phyloP scores from a whole-genome alignment of 2,888 invertebrate genomes.

The Ypsolopha scabrella region DNA sequence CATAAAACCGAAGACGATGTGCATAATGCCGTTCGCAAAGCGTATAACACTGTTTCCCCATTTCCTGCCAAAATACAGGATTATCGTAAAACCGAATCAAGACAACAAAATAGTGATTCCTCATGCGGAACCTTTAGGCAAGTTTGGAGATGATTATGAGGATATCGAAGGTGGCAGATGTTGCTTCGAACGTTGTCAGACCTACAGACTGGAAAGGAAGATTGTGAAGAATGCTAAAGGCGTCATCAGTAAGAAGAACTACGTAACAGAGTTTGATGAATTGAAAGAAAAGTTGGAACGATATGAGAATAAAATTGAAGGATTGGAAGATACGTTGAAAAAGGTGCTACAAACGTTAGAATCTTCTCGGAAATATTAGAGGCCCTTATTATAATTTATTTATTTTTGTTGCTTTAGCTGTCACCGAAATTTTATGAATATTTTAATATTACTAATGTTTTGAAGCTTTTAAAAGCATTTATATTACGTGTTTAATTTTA shows the following conservation, averaged over 20 bases:
- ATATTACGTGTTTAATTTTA: neutral
- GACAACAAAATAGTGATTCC: conserved; percentile 70
- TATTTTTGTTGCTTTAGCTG: neutral
- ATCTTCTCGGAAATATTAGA: conserved; percentile 7
- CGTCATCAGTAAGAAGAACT: conserved; percentile 54
- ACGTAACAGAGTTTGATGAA: conserved; percentile 51
- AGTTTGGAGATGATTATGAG: conserved; percentile 53
- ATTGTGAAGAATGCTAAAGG: conserved; percentile 73
- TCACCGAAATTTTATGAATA: neutral
- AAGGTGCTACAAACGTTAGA: conserved; percentile 40
- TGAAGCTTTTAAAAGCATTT: neutral
- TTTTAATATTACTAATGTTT: neutral
- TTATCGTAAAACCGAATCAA: conserved; percentile 76
- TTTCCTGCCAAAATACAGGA: conserved; percentile 72
- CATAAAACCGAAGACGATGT: conserved; percentile 46
- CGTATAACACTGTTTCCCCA: conserved; percentile 77
- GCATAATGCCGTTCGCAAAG: conserved; percentile 64
- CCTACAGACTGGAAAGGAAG: conserved; percentile 68
- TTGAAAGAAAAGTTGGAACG: conserved; percentile 42
- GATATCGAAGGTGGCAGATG: conserved; percentile 45
- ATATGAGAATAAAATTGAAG: conserved; percentile 45
- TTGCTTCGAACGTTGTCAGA: conserved; percentile 50
- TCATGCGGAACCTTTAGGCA: conserved; percentile 47
- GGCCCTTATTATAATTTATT: neutral
- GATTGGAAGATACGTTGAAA: conserved; percentile 38